phyloP scores from a whole-genome alignment of 92 coral and sea anemone species.

The Zoanthus gigantus region DNA sequence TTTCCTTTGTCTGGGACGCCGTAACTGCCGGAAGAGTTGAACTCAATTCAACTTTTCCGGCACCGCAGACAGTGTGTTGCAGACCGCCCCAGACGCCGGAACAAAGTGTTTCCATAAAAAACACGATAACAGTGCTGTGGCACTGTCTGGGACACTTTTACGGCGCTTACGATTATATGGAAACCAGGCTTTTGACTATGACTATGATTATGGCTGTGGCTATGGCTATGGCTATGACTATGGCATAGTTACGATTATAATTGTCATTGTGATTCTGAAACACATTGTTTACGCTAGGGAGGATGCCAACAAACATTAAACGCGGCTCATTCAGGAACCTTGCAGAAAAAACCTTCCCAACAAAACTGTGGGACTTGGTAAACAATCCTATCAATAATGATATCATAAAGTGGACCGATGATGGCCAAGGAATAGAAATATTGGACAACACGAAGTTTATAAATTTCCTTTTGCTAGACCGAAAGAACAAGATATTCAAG shows the following conservation, averaged over 20 bases:
- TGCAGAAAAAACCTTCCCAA: constrained; percentile 44
- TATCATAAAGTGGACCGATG: constrained; percentile 60
- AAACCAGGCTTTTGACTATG: too few species aligned
- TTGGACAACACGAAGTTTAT: constrained; percentile 57
- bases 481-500: constrained; percentile 56
- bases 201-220: not conserved
- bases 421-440: constrained; percentile 62
- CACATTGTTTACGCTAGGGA: not conserved
- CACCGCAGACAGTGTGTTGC: too few species aligned
- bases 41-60: too few species aligned
- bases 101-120: too few species aligned
- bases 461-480: constrained; percentile 40
- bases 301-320: constrained; percentile 31
- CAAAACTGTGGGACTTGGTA: constrained; percentile 65
- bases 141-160: too few species aligned
- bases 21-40: too few species aligned
- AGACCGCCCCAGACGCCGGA: too few species aligned
- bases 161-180: too few species aligned
- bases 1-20: too few species aligned
- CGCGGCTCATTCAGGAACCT: constrained; percentile 4
- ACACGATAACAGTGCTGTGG: too few species aligned
- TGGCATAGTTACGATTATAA: not conserved
- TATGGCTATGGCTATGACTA: not conserved
- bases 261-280: not conserved
- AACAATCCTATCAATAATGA: constrained; percentile 44